A percentile compares a stretch with the other conserved stretches of the same genome.
These are phyloP conservation scores for Chromis chromis DNA, from an alignment of 2,797 vertebrate species.

Conservation along the genomic window DNA sequence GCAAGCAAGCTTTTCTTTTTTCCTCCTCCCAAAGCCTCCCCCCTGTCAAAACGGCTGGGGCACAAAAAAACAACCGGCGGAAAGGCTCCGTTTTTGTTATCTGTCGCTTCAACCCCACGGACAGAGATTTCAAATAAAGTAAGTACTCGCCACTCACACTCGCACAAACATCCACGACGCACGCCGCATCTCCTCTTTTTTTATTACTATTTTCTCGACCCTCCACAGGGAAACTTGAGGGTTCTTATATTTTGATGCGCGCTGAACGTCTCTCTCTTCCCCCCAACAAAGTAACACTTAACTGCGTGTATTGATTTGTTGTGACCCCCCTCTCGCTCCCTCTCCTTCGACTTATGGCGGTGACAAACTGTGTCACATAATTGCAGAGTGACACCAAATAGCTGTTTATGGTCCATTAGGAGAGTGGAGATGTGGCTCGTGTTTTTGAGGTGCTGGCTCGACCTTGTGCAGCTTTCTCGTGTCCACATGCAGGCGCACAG, in stretches of 20 bases:
- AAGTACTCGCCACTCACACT: conserved; percentile 71
- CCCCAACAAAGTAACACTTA: conserved; percentile 65
- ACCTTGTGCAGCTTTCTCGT: conserved; percentile 71
- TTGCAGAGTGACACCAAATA: conserved; percentile 62
- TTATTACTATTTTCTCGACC: conserved; percentile 32
- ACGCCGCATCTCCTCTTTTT: conserved; percentile 28
- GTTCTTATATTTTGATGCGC: conserved; percentile 64
- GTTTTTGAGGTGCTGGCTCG: conserved; percentile 57
- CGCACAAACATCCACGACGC: conserved; percentile 31
- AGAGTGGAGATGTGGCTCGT: conserved; percentile 52
- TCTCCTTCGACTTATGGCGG: conserved; percentile 55
- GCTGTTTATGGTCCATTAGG: conserved; percentile 59
- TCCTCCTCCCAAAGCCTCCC: too few relatives aligned
- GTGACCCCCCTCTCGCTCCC: conserved; percentile 56
- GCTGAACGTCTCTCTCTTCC: conserved; percentile 29
- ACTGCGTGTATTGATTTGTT: conserved; percentile 78
- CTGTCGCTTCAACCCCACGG: conserved; percentile 62
- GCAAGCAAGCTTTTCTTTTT: conserved; percentile 16
- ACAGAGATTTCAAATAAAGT: conserved; percentile 83
- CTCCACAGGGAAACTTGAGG: conserved; percentile 65
- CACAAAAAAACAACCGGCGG: conserved; percentile 61
- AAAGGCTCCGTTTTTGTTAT: conserved; percentile 64
- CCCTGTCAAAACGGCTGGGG: too few relatives aligned
- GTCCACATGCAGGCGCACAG: conserved; percentile 74
- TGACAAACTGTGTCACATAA: conserved; percentile 61